phyloP scores from a whole-genome alignment of 2,113 vertebrate species.

The Zapus hudsonius region DNA sequence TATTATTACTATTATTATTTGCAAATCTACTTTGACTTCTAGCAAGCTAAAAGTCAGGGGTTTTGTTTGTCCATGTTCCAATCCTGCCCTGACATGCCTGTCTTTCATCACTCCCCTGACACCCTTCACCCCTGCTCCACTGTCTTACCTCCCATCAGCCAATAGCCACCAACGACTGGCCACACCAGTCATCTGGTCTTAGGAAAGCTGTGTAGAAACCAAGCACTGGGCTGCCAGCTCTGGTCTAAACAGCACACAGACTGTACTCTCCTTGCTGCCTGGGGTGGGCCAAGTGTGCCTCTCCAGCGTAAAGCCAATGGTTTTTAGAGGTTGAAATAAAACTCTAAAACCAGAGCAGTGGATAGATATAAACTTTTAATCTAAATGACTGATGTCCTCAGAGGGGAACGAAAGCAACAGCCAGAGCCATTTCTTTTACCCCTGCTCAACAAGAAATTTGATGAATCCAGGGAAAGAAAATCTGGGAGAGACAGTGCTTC shows the following conservation, averaged over 20 bases:
- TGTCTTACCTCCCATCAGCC: background rate
- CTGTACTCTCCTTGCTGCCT: background rate
- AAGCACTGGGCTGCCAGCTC: background rate
- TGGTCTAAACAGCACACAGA: background rate
- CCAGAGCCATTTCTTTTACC: background rate
- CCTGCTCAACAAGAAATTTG: background rate
- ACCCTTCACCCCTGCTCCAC: background rate
- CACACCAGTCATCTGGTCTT: background rate
- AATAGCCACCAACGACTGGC: background rate
- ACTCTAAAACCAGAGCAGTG: too few species aligned
- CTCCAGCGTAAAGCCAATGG: background rate
- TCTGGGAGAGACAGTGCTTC: background rate
- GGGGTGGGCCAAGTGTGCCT: background rate
- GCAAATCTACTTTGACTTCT: background rate
- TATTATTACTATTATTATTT: too few species aligned
- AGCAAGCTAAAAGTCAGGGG: background rate
- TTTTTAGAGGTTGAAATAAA: background rate
- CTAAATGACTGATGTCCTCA: background rate
- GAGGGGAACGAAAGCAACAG: background rate
- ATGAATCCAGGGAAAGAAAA: background rate
- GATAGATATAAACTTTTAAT: constrained; percentile 33
- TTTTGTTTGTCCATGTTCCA: background rate
- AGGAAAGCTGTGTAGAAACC: background rate
- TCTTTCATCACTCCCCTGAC: background rate
- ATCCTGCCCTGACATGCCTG: background rate